These are phyloP conservation scores for Ooceraea biroi DNA, from an alignment of 1,140 invertebrate genomes.

Conservation along the genomic window DNA sequence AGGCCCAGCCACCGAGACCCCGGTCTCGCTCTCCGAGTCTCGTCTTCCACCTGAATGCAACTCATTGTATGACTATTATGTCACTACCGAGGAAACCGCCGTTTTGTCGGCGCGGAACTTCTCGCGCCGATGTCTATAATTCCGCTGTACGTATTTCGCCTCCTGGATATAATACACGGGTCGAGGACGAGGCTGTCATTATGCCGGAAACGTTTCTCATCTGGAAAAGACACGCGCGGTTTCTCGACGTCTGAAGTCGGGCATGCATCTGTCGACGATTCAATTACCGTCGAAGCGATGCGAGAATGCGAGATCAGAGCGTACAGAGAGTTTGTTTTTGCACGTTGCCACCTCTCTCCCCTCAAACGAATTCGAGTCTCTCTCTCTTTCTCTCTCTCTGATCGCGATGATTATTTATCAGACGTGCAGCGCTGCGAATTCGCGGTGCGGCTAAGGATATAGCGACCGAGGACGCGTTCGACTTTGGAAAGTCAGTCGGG, in stretches of 20 bases:
- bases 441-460: background rate
- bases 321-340: too few relatives aligned
- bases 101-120: constrained; percentile 17
- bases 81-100: constrained; percentile 26
- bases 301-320: too few relatives aligned
- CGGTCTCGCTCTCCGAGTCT: too few relatives aligned
- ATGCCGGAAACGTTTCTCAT: background rate
- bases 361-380: too few relatives aligned
- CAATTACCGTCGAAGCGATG: too few relatives aligned
- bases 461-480: constrained; percentile 18
- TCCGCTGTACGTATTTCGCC: background rate
- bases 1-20: background rate
- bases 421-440: constrained; percentile 1
- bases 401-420: constrained; percentile 29
- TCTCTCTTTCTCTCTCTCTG: background rate
- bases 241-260: too few relatives aligned
- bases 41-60: too few relatives aligned
- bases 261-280: too few relatives aligned
- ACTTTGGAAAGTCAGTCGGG: constrained; percentile 49
- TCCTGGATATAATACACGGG: background rate
- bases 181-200: background rate
- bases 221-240: too few relatives aligned
- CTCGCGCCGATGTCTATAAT: constrained; percentile 31
- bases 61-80: constrained; percentile 8
- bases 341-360: too few relatives aligned